These are phyloP conservation scores for Adelges cooleyi DNA, from an alignment of 1,140 invertebrate genomes.

Conservation along the genomic window DNA sequence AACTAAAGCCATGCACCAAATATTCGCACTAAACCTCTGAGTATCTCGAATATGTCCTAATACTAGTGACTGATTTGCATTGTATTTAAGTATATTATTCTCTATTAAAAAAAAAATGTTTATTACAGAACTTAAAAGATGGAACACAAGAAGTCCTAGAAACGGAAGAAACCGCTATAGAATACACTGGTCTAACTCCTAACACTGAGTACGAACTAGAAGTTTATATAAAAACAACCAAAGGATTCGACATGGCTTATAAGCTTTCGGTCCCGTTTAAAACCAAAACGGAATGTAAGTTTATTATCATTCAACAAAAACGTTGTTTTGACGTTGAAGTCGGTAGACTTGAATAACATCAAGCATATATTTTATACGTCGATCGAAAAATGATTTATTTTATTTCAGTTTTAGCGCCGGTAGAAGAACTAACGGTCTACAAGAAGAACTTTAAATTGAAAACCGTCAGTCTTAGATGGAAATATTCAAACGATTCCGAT, in stretches of 20 bases:
- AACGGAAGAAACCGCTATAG: neutral
- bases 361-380: too few species aligned
- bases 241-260: neutral
- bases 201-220: neutral
- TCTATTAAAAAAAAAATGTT: too few species aligned
- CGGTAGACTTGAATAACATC: too few species aligned
- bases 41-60: too few species aligned
- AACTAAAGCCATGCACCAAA: too few species aligned
- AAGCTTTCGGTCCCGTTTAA: too few species aligned
- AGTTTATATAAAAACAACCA: neutral
- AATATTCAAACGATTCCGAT: neutral
- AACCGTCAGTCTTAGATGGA: neutral
- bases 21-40: too few species aligned
- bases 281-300: neutral
- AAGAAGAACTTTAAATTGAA: neutral
- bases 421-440: neutral
- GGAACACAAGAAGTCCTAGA: neutral
- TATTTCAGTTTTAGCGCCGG: neutral
- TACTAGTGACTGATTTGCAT: too few species aligned
- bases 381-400: too few species aligned
- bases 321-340: too few species aligned
- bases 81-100: too few species aligned
- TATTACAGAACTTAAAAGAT: neutral
- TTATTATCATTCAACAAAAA: too few species aligned
- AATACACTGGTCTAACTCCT: neutral